These are phyloP conservation scores for Apamea epomidion DNA, from an alignment of 2,888 invertebrate species.

Conservation along the genomic window DNA sequence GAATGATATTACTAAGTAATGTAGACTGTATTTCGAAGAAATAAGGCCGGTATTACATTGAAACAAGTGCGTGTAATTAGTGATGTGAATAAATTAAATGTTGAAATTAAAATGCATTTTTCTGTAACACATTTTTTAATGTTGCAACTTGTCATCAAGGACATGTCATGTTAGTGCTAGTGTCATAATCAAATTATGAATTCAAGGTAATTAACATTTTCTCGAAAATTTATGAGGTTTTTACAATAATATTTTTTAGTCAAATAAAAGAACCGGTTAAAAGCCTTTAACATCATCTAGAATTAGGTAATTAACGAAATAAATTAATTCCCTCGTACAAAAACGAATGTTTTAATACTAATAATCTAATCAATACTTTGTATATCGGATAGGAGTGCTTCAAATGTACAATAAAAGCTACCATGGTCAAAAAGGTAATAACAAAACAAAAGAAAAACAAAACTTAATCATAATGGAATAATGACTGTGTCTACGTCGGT, in stretches of 20 bases:
- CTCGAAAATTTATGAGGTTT: background rate
- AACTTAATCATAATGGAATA: background rate
- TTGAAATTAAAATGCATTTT: slow-evolving; percentile 70
- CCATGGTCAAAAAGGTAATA: background rate
- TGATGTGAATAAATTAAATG: slow-evolving; percentile 63
- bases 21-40: slow-evolving; percentile 20
- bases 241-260: background rate
- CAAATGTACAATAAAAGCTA: background rate
- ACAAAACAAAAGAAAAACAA: background rate
- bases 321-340: background rate
- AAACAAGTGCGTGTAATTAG: slow-evolving; percentile 63
- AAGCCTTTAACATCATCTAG: background rate
- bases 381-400: background rate
- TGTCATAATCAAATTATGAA: slow-evolving; percentile 4
- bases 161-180: background rate
- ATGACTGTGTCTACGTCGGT: background rate
- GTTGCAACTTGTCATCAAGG: slow-evolving; percentile 41
- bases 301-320: background rate
- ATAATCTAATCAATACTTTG: background rate
- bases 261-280: background rate
- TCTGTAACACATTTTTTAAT: slow-evolving; percentile 51
- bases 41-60: slow-evolving; percentile 49
- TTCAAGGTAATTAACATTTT: background rate
- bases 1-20: background rate
- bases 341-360: background rate